A percentile compares a stretch with the other conserved stretches of the same genome.
Evolutionary conservation across 2,797 vertebrate species (phyloP).

Genomic region (Eulemur mongoz): DNA sequence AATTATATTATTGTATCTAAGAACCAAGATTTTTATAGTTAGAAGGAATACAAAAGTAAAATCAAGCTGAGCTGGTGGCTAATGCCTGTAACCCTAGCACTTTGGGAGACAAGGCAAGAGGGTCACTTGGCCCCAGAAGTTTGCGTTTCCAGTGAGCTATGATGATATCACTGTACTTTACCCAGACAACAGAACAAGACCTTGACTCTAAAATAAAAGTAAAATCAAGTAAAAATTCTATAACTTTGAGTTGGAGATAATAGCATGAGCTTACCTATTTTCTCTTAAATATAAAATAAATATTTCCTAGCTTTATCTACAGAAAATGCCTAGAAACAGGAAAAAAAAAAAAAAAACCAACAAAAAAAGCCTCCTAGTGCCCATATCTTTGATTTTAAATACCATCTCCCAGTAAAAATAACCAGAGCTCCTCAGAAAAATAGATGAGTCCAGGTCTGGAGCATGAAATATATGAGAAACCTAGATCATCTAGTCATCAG

Average conservation of each 20-base stretch:
- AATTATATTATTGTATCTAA: neutral
- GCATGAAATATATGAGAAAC: neutral
- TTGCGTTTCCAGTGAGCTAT: too few species aligned
- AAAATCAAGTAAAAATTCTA: neutral
- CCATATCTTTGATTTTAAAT: neutral
- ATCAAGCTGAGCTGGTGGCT: too few species aligned
- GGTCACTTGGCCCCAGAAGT: too few species aligned
- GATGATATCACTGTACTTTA: neutral
- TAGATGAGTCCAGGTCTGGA: neutral
- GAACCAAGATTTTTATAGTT: neutral
- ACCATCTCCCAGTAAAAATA: conserved; percentile 14
- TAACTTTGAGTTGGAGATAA: neutral
- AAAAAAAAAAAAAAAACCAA: neutral
- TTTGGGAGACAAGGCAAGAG: too few species aligned
- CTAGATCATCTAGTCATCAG: neutral
- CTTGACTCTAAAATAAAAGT: too few species aligned
- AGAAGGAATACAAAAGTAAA: neutral
- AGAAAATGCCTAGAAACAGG: neutral
- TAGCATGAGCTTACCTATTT: neutral
- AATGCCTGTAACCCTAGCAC: too few species aligned
- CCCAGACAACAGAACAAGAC: too few species aligned
- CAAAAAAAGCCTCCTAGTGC: neutral
- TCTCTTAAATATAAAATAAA: neutral
- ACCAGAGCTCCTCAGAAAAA: neutral
- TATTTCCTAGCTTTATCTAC: neutral